Base-by-base conservation (phyloP, 2,797 vertebrate species). In the Siniperca undulata region DNA sequence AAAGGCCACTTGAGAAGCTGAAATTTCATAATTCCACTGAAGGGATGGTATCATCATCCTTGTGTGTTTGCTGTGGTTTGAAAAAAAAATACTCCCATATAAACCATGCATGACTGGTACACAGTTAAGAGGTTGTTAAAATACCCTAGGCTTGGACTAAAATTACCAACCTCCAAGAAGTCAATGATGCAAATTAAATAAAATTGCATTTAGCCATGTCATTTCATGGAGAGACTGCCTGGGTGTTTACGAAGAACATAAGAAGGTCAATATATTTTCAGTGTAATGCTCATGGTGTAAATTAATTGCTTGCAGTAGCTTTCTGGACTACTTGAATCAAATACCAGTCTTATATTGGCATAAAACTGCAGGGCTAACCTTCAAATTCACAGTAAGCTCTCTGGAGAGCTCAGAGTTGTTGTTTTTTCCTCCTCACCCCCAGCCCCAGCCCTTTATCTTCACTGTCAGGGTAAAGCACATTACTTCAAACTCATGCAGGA, bases 381-480 rank as follows among this genome's bases (percentile, higher is more conserved):
- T 93, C 84, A 93, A 73, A 93, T 83, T 82, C 74, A 80, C 76
- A 89, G 82, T 50, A 65, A 86, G 72, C 68, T 91, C 86, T 93
- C 80, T 17, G 20, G 78, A 89, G 88, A 88, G 50, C 65, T 77
- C 67, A 0, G 67, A 82, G 59, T 80, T 81, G 70, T 88, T 91
- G 69, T 81, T 60, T 71, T 77, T 70, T 30, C 11, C 70, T 80
- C 69, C 76, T 87, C 85, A 80, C 74, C 88, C 86, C 58, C 42
- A 82, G 74, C 90, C 82, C 59, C 19, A 55, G 77, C 86, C 84
- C 85, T 88, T 92, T 89, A 93, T 94, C 89, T 84, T 91, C 87
- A 89, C 91, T 94, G 93, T 93, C 92, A 92, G 88, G 87, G 77
- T 92, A 87, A 93, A 93, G 87, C 87, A 78, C 86, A 91, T 93